phyloP scores from a whole-genome alignment of 1,140 invertebrate genomes.

The Matsumurasca onukii region DNA sequence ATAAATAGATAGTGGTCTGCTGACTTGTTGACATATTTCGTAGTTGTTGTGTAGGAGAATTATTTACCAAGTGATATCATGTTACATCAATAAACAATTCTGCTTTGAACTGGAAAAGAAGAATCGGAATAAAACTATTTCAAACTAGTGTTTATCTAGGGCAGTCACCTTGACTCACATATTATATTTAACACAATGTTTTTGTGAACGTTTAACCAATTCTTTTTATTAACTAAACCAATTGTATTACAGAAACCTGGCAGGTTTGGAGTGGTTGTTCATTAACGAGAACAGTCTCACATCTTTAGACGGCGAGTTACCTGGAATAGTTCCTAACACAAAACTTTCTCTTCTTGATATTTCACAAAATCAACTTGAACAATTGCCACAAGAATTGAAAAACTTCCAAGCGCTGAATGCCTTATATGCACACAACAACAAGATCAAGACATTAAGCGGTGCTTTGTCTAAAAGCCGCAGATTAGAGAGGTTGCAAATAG shows the following conservation, averaged over 20 bases:
- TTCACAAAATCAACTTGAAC: conserved; percentile 66
- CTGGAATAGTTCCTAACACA: conserved; percentile 57
- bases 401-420: conserved; percentile 64
- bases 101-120: too few relatives aligned
- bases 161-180: too few relatives aligned
- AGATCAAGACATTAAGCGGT: conserved; percentile 65
- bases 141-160: too few relatives aligned
- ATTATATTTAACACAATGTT: too few relatives aligned
- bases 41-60: too few relatives aligned
- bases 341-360: conserved; percentile 68
- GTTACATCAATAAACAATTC: too few relatives aligned
- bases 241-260: conserved; percentile 57
- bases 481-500: conserved; percentile 64
- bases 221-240: too few relatives aligned
- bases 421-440: conserved; percentile 69
- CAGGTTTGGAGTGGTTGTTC: conserved; percentile 72
- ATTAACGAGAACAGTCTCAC: conserved; percentile 73
- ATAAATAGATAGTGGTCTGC: too few relatives aligned
- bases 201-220: too few relatives aligned
- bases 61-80: too few relatives aligned
- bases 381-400: conserved; percentile 66
- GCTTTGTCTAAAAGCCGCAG: conserved; percentile 64
- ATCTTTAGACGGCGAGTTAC: conserved; percentile 71
- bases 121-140: too few relatives aligned
- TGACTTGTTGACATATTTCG: too few relatives aligned